Evolutionary conservation across 2,888 invertebrate species (phyloP).

Genomic region (Cetonia aurata): DNA sequence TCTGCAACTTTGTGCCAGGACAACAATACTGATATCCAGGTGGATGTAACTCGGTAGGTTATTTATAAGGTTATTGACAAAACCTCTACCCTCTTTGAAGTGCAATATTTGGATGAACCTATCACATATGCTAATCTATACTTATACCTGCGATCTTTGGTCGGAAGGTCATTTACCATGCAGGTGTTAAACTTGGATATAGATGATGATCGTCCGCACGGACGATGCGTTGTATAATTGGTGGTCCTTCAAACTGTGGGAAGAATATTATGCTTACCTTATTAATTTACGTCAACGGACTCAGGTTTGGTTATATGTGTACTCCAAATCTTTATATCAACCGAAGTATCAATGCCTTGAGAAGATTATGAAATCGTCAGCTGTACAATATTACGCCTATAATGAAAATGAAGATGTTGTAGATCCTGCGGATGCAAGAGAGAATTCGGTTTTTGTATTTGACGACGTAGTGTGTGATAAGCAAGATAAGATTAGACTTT

Average conservation of each 20-base stretch:
- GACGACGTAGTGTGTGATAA: conserved; percentile 61
- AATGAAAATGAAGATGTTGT: conserved; percentile 51
- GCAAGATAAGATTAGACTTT: conserved; percentile 57
- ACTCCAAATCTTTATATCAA: conserved; percentile 57
- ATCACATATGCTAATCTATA: neutral
- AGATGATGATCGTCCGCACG: neutral
- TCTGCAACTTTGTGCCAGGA: conserved; percentile 53
- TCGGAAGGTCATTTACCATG: neutral
- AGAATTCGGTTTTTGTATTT: conserved; percentile 61
- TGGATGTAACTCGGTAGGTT: conserved; percentile 52
- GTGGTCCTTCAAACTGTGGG: conserved; percentile 61
- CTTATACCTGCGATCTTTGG: too few species aligned
- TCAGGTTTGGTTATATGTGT: conserved; percentile 61
- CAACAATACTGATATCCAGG: conserved; percentile 54
- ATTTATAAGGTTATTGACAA: conserved; percentile 49
- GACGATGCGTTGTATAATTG: conserved; percentile 51
- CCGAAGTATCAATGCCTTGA: conserved; percentile 56
- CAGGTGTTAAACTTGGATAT: neutral
- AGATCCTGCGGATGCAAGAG: conserved; percentile 51
- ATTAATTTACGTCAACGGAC: conserved; percentile 57
- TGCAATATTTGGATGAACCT: conserved; percentile 7
- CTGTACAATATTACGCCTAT: too few species aligned
- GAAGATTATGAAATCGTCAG: conserved; percentile 51
- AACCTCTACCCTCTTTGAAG: conserved; percentile 40
- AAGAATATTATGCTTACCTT: conserved; percentile 60